Evolutionary conservation across 2,888 invertebrate genomes (phyloP).

Genomic region (Tetragonula carbonaria): DNA sequence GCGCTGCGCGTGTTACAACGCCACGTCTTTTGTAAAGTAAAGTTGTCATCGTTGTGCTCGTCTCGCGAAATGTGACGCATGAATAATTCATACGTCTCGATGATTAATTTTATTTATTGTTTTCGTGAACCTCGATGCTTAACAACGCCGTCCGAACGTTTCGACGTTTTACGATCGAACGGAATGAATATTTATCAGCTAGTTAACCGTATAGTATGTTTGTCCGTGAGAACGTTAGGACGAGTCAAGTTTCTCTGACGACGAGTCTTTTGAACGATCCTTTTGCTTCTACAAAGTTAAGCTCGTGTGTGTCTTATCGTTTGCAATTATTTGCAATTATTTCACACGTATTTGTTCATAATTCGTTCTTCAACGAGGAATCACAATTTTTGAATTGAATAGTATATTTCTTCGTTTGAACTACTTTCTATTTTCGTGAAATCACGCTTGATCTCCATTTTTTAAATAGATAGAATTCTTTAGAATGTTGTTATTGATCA

Average conservation of each 20-base stretch:
- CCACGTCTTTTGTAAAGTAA: constrained; percentile 35
- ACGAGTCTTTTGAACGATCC: neutral
- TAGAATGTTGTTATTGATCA: too few relatives aligned
- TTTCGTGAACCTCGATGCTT: constrained; percentile 4
- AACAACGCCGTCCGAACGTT: too few relatives aligned
- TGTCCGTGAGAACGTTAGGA: too few relatives aligned
- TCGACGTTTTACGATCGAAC: neutral
- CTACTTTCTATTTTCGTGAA: too few relatives aligned
- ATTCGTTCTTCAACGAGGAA: neutral
- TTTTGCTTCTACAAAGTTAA: neutral
- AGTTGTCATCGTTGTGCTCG: constrained; percentile 26
- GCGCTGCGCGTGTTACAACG: constrained; percentile 24
- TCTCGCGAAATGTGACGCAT: constrained; percentile 2
- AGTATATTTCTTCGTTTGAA: too few relatives aligned
- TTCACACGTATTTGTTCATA: neutral
- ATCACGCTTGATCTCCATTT: too few relatives aligned
- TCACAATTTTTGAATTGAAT: too few relatives aligned
- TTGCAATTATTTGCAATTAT: neutral
- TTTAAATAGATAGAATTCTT: too few relatives aligned
- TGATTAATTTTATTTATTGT: constrained; percentile 2
- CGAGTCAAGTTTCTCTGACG: neutral
- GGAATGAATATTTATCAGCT: neutral
- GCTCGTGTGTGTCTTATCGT: neutral
- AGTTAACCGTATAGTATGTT: neutral
- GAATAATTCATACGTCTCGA: constrained; percentile 24